phyloP scores from a whole-genome alignment of 2,797 vertebrate genomes.

The Apodemus agrarius region DNA sequence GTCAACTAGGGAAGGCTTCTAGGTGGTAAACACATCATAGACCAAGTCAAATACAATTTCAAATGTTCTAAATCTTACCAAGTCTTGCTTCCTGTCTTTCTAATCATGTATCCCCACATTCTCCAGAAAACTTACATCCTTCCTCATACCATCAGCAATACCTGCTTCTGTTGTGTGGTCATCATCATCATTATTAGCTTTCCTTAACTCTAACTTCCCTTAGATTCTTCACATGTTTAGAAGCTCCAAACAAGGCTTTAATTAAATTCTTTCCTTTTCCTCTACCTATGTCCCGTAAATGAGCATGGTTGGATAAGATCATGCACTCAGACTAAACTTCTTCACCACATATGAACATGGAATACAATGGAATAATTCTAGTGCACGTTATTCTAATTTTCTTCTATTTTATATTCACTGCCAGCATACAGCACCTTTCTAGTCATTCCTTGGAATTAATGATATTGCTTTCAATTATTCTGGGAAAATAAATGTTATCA shows the following conservation, averaged over 20 bases:
- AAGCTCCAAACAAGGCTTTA: not conserved
- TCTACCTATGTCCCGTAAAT: not conserved
- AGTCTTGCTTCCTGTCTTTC: not conserved
- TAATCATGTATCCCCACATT: not conserved
- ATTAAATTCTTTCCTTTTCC: not conserved
- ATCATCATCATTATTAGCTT: not conserved
- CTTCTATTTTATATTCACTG: not conserved
- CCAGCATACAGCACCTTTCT: not conserved
- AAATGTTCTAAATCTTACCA: not conserved
- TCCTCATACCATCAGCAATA: not conserved
- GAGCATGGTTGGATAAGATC: not conserved
- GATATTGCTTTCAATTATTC: not conserved
- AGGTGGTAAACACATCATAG: not conserved
- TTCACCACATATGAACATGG: not conserved
- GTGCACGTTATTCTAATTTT: not conserved
- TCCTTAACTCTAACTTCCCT: not conserved
- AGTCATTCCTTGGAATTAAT: not conserved
- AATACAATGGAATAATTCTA: not conserved
- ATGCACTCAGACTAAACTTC: not conserved
- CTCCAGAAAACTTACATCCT: not conserved
- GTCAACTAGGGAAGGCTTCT: not conserved
- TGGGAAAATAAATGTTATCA: slow-evolving; percentile 18
- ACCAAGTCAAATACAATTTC: not conserved
- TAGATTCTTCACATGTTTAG: not conserved
- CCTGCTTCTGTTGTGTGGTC: not conserved